These are phyloP conservation scores for Cyclargus thomasi DNA, from an alignment of 1,140 invertebrate species.

Conservation along the genomic window DNA sequence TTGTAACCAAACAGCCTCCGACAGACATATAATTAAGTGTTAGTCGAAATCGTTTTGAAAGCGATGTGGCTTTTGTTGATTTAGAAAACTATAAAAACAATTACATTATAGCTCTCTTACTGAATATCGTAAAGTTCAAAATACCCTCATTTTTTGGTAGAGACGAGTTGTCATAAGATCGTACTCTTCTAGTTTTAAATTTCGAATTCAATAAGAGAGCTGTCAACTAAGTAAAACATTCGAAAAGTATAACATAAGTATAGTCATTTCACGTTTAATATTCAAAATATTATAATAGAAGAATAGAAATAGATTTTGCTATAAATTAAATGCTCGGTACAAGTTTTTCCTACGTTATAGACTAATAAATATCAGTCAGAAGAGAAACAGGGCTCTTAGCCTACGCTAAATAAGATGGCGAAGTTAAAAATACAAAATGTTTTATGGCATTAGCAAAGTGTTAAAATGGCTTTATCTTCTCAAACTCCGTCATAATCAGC, in stretches of 20 bases:
- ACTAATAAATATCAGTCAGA: background rate
- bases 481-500: no score
- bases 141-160: constrained; percentile 13
- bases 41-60: constrained; percentile 7
- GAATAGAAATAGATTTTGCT: background rate
- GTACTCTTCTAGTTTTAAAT: background rate
- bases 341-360: background rate
- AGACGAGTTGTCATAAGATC: constrained; percentile 19
- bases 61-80: background rate
- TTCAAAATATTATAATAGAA: background rate
- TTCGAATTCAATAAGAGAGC: background rate
- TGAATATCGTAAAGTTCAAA: background rate
- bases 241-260: background rate
- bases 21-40: constrained; percentile 71
- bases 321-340: constrained; percentile 3
- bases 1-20: constrained; percentile 64
- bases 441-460: no score
- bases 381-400: background rate
- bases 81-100: background rate
- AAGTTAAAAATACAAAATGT: no score
- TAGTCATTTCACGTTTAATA: background rate
- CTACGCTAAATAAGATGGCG: no score
- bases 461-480: no score
- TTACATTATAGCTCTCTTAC: background rate
- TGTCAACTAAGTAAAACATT: background rate